Conservation (phyloP, 2,888 invertebrate species). For the Neria commutata region DNA sequence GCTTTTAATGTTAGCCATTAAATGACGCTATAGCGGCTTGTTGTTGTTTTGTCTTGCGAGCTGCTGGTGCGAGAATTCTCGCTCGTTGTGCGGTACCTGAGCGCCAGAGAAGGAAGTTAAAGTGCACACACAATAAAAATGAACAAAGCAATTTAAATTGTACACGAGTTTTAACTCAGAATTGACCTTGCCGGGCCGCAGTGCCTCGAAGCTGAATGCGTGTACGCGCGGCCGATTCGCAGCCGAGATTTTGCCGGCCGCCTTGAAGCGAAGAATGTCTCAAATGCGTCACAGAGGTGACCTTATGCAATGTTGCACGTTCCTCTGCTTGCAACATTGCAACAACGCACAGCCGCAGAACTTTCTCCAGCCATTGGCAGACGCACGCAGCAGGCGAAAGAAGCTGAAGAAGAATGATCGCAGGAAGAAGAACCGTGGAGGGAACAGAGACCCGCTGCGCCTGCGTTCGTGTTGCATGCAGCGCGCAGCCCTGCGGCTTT, state of each 20-base stretch:
- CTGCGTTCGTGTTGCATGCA: slow-evolving; percentile 22
- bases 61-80: too few relatives aligned
- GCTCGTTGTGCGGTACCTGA: background rate
- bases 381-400: too few relatives aligned
- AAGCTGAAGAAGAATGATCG: too few relatives aligned
- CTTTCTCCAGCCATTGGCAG: background rate
- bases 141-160: background rate
- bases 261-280: too few relatives aligned
- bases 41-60: background rate
- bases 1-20: slow-evolving; percentile 15
- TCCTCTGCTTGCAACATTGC: too few relatives aligned
- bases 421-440: too few relatives aligned
- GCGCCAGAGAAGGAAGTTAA: background rate
- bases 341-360: background rate
- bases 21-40: background rate
- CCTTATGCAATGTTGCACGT: background rate
- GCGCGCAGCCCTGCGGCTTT: background rate
- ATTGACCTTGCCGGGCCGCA: background rate
- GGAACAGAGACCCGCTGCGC: slow-evolving; percentile 27
- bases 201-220: background rate
- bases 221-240: too few relatives aligned
- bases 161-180: background rate
- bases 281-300: too few relatives aligned
- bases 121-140: background rate
- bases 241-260: too few relatives aligned